Conservation (phyloP, 2,888 invertebrate species). For the Arenicola marina region DNA sequence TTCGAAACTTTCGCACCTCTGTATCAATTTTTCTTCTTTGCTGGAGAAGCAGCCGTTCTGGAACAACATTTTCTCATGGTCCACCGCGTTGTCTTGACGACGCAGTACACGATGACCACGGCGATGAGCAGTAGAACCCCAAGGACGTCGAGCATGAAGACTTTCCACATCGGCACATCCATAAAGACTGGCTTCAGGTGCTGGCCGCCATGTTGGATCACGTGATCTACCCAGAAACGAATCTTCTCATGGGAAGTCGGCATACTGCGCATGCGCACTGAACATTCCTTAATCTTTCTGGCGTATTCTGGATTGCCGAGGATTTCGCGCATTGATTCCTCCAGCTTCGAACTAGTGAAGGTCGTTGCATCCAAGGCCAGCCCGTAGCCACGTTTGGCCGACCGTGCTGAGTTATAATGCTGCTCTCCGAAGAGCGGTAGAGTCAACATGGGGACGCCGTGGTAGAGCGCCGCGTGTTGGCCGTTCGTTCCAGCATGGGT, state of each 20-base stretch:
- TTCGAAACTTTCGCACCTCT: too few relatives aligned
- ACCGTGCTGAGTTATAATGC: constrained; percentile 1
- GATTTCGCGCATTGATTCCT: background rate
- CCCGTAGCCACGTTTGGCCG: background rate
- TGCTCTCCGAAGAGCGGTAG: constrained; percentile 13
- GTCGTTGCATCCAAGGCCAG: background rate
- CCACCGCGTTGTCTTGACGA: background rate
- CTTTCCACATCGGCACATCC: background rate
- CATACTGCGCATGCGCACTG: background rate
- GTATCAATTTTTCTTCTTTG: background rate
- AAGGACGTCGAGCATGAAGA: constrained; percentile 1
- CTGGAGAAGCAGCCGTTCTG: background rate
- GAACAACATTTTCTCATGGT: background rate
- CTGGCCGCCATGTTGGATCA: background rate
- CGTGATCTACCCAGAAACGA: too few relatives aligned
- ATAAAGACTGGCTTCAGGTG: background rate
- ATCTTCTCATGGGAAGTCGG: constrained; percentile 1
- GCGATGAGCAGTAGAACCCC: background rate
- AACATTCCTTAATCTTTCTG: background rate
- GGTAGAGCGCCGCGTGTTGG: constrained; percentile 11
- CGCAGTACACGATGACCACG: background rate
- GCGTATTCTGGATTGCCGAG: background rate
- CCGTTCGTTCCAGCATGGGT: constrained; percentile 15
- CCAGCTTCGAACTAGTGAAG: background rate
- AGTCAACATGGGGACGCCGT: constrained; percentile 13